These are phyloP conservation scores for Zonotrichia leucophrys DNA, from an alignment of 2,113 vertebrate species.

Conservation along the genomic window DNA sequence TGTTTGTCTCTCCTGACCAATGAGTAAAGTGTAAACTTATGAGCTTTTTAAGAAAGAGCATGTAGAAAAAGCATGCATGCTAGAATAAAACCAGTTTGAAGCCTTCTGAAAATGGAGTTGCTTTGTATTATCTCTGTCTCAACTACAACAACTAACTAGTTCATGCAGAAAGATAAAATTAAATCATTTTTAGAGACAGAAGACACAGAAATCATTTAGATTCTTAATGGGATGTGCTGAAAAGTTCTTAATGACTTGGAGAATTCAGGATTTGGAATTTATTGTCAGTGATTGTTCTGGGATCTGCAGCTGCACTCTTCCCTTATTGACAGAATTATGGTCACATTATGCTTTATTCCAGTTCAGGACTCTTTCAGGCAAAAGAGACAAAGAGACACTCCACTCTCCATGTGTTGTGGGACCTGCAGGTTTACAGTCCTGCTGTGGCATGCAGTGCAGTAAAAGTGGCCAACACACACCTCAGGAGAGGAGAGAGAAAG, in stretches of 20 bases:
- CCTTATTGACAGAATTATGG: background rate
- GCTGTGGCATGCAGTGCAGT: background rate
- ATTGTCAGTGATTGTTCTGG: background rate
- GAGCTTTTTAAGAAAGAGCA: background rate
- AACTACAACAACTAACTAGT: background rate
- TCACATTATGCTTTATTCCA: background rate
- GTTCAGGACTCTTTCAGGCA: background rate
- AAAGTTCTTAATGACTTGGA: background rate
- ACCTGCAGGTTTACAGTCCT: background rate
- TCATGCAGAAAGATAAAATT: background rate
- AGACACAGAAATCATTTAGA: background rate
- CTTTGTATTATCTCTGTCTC: background rate
- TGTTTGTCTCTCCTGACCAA: background rate
- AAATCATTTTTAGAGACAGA: background rate
- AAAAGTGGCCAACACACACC: background rate
- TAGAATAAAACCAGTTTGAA: background rate
- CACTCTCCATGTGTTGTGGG: background rate
- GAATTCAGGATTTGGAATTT: background rate
- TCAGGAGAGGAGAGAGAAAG: background rate
- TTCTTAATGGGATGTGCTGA: background rate
- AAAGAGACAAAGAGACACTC: background rate
- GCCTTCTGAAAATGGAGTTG: background rate
- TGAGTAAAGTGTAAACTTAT: background rate
- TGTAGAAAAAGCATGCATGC: background rate
- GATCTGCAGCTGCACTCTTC: background rate